phyloP scores from a whole-genome alignment of 2,888 invertebrate genomes.

The Idaea straminata region DNA sequence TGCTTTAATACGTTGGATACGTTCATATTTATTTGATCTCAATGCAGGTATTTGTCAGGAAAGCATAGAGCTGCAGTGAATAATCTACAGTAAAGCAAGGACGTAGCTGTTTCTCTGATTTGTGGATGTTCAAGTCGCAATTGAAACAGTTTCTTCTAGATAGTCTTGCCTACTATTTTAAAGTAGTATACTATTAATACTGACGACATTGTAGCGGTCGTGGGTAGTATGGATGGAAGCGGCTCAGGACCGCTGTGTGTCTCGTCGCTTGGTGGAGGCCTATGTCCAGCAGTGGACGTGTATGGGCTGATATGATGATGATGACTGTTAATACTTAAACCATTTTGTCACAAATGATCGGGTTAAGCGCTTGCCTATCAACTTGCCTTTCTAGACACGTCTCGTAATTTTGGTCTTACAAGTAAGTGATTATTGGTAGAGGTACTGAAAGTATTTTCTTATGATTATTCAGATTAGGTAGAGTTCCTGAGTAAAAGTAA shows the following conservation, averaged over 20 bases:
- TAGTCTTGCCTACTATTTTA: no score
- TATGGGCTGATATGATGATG: no score
- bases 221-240: no score
- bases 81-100: neutral
- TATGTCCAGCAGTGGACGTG: no score
- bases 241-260: no score
- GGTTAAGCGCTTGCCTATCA: no score
- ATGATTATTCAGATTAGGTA: neutral
- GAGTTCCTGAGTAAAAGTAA: constrained; percentile 46
- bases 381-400: no score
- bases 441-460: constrained; percentile 25
- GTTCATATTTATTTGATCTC: neutral
- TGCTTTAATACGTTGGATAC: neutral
- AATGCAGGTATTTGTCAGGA: neutral
- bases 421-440: constrained; percentile 18
- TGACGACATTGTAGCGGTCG: no score
- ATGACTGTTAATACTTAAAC: no score
- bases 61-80: neutral
- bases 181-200: no score
- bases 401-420: neutral
- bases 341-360: no score
- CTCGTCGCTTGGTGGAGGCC: no score
- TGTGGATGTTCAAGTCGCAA: neutral
- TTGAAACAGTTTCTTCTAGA: neutral
- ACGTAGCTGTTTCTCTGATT: neutral